These are phyloP conservation scores for Lithobates pipiens DNA, from an alignment of 2,797 vertebrate species.

Conservation along the genomic window DNA sequence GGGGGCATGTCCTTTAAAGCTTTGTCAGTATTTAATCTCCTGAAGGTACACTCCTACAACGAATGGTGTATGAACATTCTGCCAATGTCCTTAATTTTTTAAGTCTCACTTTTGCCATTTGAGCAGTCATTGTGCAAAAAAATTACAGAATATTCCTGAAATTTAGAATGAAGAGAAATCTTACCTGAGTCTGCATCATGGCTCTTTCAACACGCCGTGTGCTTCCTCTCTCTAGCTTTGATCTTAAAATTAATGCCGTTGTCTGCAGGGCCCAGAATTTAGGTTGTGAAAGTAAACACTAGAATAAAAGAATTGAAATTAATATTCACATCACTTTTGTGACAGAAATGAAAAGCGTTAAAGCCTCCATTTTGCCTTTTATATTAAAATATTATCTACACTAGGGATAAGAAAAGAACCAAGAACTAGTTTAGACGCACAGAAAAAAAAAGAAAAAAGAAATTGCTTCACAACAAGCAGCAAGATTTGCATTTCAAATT, in stretches of 20 bases:
- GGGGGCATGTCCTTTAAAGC: too few relatives aligned
- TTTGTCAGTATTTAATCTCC: too few relatives aligned
- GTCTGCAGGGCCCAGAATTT: conserved; percentile 95
- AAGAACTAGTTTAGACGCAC: too few relatives aligned
- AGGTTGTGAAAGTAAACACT: conserved; percentile 92
- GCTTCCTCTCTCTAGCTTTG: conserved; percentile 87
- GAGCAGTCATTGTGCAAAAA: too few relatives aligned
- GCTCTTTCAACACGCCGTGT: conserved; percentile 89
- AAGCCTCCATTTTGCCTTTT: not conserved
- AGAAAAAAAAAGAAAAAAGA: not conserved
- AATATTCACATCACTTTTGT: not conserved
- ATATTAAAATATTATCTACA: not conserved
- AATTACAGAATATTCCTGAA: not conserved
- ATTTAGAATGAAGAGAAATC: not conserved
- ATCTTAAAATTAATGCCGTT: conserved; percentile 86
- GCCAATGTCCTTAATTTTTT: too few relatives aligned
- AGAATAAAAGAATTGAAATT: conserved; percentile 44
- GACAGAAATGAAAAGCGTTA: too few relatives aligned
- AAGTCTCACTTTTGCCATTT: too few relatives aligned
- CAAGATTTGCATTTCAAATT: not conserved
- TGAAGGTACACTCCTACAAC: too few relatives aligned
- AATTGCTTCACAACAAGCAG: not conserved
- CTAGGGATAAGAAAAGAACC: not conserved
- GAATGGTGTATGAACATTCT: too few relatives aligned
- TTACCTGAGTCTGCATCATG: conserved; percentile 95